Base-by-base conservation (phyloP, 1,140 invertebrate genomes). In the Listronotus oregonensis region DNA sequence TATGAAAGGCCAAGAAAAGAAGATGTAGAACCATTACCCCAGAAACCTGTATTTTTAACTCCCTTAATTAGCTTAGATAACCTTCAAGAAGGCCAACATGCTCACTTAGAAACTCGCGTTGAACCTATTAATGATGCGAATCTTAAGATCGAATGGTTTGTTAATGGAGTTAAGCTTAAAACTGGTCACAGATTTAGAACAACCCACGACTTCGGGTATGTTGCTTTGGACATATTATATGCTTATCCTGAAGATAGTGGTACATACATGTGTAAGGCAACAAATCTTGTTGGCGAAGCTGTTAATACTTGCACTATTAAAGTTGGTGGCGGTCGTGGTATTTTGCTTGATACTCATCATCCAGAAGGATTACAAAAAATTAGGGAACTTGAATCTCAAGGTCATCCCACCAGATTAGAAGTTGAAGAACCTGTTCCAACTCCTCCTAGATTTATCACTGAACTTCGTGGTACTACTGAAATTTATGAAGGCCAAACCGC, bases 111-210 rank as follows among this genome's bases (percentile, higher is more conserved):
- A 84, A 96, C 94, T 75, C 88, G 94, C 59, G 90, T 99, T 14
- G 92, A 97, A 74, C 97, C 96, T 10, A 92, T 98, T 66, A 97
- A 96, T 75, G 96, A 99, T 80, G 88, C 96, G 1, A 92, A 95
- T 70, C 84, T 99, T 71, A 92, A 90, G 78, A 94, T 99, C 57
- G 94, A 98, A 82, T 99, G 97, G 97, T 97, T 90, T 81, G 87
- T 91, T 49, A 94, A 97, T 81, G 93, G 92, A 58, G 85, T 90
- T 62, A 86, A 87, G 64, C 85, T 93, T 64, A 86, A 86, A 66
- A 85, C 89, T 17, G 93, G 93, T n/a, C 92, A 94, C 77, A 87
- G 92, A 59, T 95, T 91, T 81, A 88, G 92, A 76, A 95, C 92
- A 21, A 93, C 92, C 17, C 93, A 97, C 80, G 95, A 98, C 76